phyloP scores from a whole-genome alignment of 1,140 invertebrate genomes.

The Pogonomyrmex barbatus region DNA sequence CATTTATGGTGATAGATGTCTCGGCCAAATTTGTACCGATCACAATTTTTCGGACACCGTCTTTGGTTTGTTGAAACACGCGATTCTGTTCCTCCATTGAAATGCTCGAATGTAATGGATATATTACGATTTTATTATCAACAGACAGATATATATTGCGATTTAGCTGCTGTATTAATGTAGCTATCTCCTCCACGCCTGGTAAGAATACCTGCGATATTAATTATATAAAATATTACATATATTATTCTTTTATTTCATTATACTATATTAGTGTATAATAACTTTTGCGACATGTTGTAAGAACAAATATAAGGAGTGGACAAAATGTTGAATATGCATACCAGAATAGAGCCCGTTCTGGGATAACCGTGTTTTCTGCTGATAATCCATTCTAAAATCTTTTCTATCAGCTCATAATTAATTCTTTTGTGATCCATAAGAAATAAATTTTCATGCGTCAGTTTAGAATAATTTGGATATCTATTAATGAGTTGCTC shows the following conservation, averaged over 20 bases:
- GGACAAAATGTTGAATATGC: constrained; percentile 19
- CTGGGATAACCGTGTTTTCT: constrained; percentile 90
- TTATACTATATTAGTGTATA: too few species aligned
- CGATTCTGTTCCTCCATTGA: constrained; percentile 93
- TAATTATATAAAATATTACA: background rate
- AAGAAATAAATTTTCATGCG: constrained; percentile 79
- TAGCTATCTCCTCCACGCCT: constrained; percentile 92
- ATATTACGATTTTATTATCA: constrained; percentile 89
- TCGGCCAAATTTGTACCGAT: constrained; percentile 98
- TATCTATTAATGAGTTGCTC: constrained; percentile 88
- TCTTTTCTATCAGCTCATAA: constrained; percentile 91
- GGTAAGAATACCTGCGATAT: constrained; percentile 90
- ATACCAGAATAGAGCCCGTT: constrained; percentile 90
- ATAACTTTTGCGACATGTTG: too few species aligned
- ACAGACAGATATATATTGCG: constrained; percentile 88
- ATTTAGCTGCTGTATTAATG: constrained; percentile 89
- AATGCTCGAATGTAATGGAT: constrained; percentile 92
- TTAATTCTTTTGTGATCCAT: constrained; percentile 94
- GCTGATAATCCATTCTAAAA: constrained; percentile 88
- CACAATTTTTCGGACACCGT: constrained; percentile 93
- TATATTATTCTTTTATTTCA: background rate
- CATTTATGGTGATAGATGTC: constrained; percentile 97
- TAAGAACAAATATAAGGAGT: too few species aligned
- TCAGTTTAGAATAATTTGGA: constrained; percentile 87
- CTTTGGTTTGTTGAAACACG: constrained; percentile 88